phyloP scores from a whole-genome alignment of 2,113 vertebrate species.

The Syrrhaptes paradoxus region DNA sequence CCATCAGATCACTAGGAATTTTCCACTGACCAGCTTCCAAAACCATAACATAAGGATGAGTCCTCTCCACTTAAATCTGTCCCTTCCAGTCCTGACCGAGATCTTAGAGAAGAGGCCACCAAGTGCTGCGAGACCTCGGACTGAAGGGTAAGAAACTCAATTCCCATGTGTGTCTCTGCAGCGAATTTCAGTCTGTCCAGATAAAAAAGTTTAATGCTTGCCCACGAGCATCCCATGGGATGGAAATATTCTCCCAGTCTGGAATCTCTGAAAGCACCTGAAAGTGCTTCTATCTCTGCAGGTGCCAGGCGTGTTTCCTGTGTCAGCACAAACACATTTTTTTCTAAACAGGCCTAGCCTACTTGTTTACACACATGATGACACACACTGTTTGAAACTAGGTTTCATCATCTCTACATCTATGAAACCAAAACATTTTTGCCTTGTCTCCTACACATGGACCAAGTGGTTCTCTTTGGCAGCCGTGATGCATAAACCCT shows the following conservation, averaged over 20 bases:
- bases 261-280: background rate
- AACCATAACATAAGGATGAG: background rate
- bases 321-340: background rate
- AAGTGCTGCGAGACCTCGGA: background rate
- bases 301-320: background rate
- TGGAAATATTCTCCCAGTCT: background rate
- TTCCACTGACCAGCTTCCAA: background rate
- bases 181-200: background rate
- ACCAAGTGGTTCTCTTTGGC: background rate
- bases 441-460: background rate
- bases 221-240: background rate
- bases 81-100: background rate
- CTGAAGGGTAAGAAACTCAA: background rate
- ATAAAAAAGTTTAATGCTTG: background rate
- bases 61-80: background rate
- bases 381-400: background rate
- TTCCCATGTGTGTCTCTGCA: background rate
- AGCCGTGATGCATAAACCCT: background rate
- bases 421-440: background rate
- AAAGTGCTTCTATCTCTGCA: background rate
- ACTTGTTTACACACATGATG: background rate
- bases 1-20: background rate
- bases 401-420: background rate
- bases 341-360: background rate
- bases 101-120: background rate